Conservation (phyloP, 1,140 invertebrate species). For the Drosophila elegans region DNA sequence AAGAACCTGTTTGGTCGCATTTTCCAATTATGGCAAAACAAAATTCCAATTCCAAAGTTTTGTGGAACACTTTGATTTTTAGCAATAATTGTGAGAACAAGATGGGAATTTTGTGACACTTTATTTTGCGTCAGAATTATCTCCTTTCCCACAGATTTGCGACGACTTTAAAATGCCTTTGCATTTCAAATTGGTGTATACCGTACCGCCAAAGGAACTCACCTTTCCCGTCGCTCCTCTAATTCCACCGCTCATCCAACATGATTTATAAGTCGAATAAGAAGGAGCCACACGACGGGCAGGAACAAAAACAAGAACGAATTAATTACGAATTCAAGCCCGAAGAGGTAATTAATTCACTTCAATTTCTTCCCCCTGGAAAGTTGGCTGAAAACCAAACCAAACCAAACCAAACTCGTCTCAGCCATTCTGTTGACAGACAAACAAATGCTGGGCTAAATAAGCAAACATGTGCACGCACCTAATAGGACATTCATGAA, state of each 20-base stretch:
- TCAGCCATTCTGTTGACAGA: slow-evolving; percentile 41
- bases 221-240: slow-evolving; percentile 9
- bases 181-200: slow-evolving; percentile 4
- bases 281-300: slow-evolving; percentile 20
- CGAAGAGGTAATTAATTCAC: slow-evolving; percentile 58
- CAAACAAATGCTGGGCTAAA: slow-evolving; percentile 37
- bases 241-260: slow-evolving; percentile 37
- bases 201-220: background rate
- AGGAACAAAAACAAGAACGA: slow-evolving; percentile 28
- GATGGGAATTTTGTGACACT: background rate
- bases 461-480: slow-evolving; percentile 39
- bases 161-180: slow-evolving; percentile 14
- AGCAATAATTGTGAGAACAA: no score
- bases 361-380: slow-evolving; percentile 36
- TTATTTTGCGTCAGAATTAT: background rate
- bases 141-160: background rate
- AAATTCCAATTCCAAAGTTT: slow-evolving; percentile 9
- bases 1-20: background rate
- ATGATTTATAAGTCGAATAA: slow-evolving; percentile 48
- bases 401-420: slow-evolving; percentile 23
- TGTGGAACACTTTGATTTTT: background rate
- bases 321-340: slow-evolving; percentile 60
- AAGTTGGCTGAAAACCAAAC: slow-evolving; percentile 34
- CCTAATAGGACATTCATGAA: slow-evolving; percentile 24
- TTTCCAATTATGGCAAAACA: slow-evolving; percentile 2